Evolutionary conservation across 2,888 invertebrate genomes (phyloP), one percentile per base, ranked within the genome.

Genomic region (Meta bourneti): DNA sequence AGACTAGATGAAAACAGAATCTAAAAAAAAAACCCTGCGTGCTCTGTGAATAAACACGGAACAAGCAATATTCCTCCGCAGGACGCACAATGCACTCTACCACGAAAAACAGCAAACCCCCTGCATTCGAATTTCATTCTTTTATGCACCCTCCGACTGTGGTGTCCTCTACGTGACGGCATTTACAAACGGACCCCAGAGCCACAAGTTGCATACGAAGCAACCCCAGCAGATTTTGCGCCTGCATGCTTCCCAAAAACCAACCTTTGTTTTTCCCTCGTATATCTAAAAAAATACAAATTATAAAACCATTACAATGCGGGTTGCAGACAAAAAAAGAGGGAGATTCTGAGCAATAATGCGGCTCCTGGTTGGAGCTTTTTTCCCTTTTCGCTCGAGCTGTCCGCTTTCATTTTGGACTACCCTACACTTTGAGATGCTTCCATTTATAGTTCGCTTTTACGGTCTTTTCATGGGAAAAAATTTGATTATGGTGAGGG

Each of bases 301-400:
- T 79, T 87, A 87, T 87, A 87, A 87, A 87, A 87, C 78, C 87
- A 87, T 80, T 80, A 80, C 72, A 79, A 87, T 52, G 54, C 72
- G 54, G 51, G 19, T 20, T 61, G 71, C 8, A 7, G 20, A 72
- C 49, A 74, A 72, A 85, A 80, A 72, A 72, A 9, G 20, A 48
- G 49, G 20, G n/a, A 70, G 70, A 49, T 48, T 74, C 13, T 9
- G 34, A 61, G 88, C 81, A 75, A 74, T 81, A 81, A 80, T 71
- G 80, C 7, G 20, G n/a, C 49, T 51, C 69, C 49, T n/a, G 49
- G 9, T 9, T 8, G 51, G 52, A 16, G 1, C 20, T 9, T 54
- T 81, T 52, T 72, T 72, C n/a, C 54, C 19, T 54, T 16, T 74
- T 80, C 19, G 34, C n/a, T 61, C 6, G 7, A 49, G 77, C 81